These are phyloP conservation scores for Odontophorus gujanensis DNA, from an alignment of 2,113 vertebrate species.

Conservation along the genomic window DNA sequence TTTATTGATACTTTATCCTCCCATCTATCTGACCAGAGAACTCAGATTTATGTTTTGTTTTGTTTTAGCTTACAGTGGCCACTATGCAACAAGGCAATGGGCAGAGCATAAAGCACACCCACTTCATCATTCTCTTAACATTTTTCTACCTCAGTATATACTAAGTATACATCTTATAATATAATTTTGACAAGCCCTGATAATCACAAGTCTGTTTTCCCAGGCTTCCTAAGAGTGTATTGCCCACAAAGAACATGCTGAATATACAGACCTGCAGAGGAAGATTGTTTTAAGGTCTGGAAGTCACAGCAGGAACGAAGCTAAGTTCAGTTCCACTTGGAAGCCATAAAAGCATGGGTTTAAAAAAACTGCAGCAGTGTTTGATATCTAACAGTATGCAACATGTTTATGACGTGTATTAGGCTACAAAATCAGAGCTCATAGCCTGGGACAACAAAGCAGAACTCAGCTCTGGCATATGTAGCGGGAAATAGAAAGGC, in stretches of 20 bases:
- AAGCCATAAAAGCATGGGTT: constrained; percentile 70
- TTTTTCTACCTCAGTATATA: constrained; percentile 3
- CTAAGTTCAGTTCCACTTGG: constrained; percentile 67
- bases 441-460: constrained; percentile 65
- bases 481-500: constrained; percentile 63
- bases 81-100: background rate
- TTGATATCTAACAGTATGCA: constrained; percentile 70
- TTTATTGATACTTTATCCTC: constrained; percentile 22
- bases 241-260: constrained; percentile 2
- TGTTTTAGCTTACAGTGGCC: constrained; percentile 11
- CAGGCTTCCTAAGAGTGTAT: background rate
- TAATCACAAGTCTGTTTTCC: constrained; percentile 46
- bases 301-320: constrained; percentile 66
- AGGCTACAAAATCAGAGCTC: constrained; percentile 62
- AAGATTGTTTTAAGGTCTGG: constrained; percentile 54
- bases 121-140: background rate
- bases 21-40: constrained; percentile 19
- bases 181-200: background rate
- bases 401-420: constrained; percentile 68
- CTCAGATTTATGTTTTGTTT: constrained; percentile 10
- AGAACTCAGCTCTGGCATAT: constrained; percentile 42
- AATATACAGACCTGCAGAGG: constrained; percentile 50
- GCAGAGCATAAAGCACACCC: background rate
- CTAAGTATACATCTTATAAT: constrained; percentile 13
- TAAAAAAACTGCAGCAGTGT: constrained; percentile 58